Percentiles rank a stretch among this genome's conserved stretches.
Evolutionary conservation across 37 sponge, comb jelly and placozoan genomes (phyloP).

Genomic region (Eunapius fragilis): DNA sequence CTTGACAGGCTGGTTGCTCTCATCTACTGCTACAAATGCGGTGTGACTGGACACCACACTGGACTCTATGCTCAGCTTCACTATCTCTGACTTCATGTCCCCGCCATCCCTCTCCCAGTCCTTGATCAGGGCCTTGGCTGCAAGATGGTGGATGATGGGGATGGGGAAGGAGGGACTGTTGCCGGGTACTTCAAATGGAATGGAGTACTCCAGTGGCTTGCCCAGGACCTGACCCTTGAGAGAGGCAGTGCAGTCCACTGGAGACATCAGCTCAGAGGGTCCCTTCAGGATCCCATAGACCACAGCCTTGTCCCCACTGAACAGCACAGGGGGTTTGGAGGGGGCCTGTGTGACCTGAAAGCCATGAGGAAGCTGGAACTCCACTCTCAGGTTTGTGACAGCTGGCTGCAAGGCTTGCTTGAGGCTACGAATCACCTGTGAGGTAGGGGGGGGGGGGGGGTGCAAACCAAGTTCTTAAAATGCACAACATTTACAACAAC

Average conservation of each 20-base stretch:
- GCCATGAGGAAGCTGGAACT: constrained; percentile 13
- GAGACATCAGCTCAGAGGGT: constrained; percentile 3
- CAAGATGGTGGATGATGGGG: constrained; percentile 64
- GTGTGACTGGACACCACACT: constrained; percentile 61
- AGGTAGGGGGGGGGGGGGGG: no score
- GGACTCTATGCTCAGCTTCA: constrained; percentile 56
- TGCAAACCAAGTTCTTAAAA: no score
- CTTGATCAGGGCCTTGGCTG: constrained; percentile 53
- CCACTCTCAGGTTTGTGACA: constrained; percentile 6
- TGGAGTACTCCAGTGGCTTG: not conserved
- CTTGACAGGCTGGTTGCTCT: constrained; percentile 18
- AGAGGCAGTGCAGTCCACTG: constrained; percentile 6
- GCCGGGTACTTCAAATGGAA: constrained; percentile 4
- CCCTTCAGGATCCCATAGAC: constrained; percentile 49
- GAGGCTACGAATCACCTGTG: constrained; percentile 29
- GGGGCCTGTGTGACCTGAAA: constrained; percentile 20
- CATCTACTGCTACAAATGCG: constrained; percentile 70
- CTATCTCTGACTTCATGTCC: constrained; percentile 40
- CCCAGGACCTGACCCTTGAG: constrained; percentile 8
- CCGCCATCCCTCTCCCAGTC: constrained; percentile 15
- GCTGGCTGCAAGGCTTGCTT: constrained; percentile 38
- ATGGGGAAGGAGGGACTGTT: not conserved
- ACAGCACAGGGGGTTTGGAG: constrained; percentile 37
- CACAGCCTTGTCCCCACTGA: constrained; percentile 53
- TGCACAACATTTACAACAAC: no score